Percentiles rank a stretch among this genome's conserved stretches.
Conservation (phyloP, 2,888 invertebrate genomes). For the Polydrusus pterygomalis region DNA sequence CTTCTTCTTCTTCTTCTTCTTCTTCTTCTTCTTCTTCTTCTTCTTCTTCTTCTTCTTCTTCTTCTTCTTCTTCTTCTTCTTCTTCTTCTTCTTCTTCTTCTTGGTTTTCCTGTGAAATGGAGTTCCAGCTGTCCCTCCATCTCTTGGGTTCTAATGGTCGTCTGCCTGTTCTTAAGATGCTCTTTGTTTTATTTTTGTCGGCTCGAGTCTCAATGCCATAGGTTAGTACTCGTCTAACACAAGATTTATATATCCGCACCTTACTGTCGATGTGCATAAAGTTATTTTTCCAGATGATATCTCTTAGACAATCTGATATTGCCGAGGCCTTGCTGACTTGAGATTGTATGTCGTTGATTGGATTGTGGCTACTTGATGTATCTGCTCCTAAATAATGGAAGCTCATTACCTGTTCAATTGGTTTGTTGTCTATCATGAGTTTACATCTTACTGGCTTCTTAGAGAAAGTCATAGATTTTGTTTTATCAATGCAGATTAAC, state of each 20-base stretch:
- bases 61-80: too few species aligned
- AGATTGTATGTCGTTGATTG: not conserved
- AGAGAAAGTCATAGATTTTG: slow-evolving; percentile 23
- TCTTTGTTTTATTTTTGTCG: slow-evolving; percentile 14
- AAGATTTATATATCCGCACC: slow-evolving; percentile 21
- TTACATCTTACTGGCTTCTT: slow-evolving; percentile 38
- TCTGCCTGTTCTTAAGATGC: too few species aligned
- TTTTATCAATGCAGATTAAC: slow-evolving; percentile 34
- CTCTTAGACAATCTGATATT: not conserved
- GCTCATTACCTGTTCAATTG: slow-evolving; percentile 36
- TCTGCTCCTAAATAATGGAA: slow-evolving; percentile 28
- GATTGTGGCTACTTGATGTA: slow-evolving; percentile 5
- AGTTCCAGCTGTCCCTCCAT: too few species aligned
- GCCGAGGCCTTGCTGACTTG: not conserved
- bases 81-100: too few species aligned
- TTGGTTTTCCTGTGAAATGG: too few species aligned
- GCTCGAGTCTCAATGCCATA: slow-evolving; percentile 6
- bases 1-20: too few species aligned
- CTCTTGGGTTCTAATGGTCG: too few species aligned
- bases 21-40: too few species aligned
- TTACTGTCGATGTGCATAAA: slow-evolving; percentile 8
- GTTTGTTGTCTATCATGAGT: slow-evolving; percentile 15
- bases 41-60: too few species aligned
- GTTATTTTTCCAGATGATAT: slow-evolving; percentile 10
- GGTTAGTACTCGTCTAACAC: slow-evolving; percentile 21